A percentile compares a stretch with the other conserved stretches of the same genome.
Conservation (phyloP, 2,113 vertebrate genomes). For the Bombycilla garrulus region DNA sequence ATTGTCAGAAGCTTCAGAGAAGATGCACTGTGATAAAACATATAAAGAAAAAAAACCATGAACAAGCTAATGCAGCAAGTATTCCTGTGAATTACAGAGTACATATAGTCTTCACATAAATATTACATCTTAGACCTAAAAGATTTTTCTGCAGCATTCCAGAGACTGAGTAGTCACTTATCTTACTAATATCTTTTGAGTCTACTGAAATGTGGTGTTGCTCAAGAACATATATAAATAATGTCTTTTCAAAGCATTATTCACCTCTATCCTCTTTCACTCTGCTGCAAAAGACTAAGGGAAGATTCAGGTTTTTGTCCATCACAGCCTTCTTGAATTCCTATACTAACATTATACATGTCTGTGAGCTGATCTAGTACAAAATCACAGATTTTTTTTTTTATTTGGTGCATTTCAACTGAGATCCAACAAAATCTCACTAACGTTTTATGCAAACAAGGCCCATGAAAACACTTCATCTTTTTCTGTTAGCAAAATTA, state of each 20-base stretch:
- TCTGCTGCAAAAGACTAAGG: neutral
- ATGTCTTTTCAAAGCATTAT: neutral
- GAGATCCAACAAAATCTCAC: neutral
- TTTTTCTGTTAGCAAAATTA: neutral
- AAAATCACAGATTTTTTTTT: neutral
- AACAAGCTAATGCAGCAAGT: neutral
- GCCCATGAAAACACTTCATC: neutral
- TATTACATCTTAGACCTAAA: neutral
- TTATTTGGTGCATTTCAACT: neutral
- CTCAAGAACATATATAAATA: neutral
- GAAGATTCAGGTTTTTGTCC: neutral
- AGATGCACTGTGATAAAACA: neutral
- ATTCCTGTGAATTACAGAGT: neutral
- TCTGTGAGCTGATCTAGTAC: neutral
- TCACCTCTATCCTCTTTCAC: neutral
- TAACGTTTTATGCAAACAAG: neutral
- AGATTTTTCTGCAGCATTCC: neutral
- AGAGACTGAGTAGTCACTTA: neutral
- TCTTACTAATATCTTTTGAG: neutral
- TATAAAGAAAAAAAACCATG: neutral
- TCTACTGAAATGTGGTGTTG: neutral
- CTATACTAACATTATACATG: neutral
- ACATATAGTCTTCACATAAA: neutral
- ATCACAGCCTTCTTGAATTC: neutral
- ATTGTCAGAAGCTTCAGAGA: accelerated